Evolutionary conservation across 2,113 vertebrate genomes (phyloP).

Genomic region (Psittacus erithacus): DNA sequence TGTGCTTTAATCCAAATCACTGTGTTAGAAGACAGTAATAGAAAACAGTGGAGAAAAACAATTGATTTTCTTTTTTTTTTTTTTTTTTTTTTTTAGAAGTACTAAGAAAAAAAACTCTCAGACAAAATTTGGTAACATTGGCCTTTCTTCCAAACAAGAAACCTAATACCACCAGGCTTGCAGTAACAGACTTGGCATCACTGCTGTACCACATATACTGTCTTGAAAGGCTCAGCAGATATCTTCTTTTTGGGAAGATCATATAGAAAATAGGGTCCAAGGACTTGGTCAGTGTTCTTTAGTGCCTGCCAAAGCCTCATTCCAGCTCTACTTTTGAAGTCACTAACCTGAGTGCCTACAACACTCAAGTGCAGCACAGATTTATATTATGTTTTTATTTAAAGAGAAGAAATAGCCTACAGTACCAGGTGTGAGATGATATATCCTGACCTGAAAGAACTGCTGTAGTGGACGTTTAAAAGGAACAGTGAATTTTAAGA

Average conservation of each 20-base stretch:
- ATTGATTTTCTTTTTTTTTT: neutral
- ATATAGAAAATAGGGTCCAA: slow-evolving; percentile 24
- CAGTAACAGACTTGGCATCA: slow-evolving; percentile 18
- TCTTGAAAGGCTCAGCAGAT: slow-evolving; percentile 1
- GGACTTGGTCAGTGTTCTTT: slow-evolving; percentile 5
- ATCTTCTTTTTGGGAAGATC: slow-evolving; percentile 26
- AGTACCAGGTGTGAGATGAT: slow-evolving; percentile 8
- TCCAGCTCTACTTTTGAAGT: slow-evolving; percentile 41
- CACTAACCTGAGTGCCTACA: slow-evolving; percentile 33
- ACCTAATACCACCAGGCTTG: neutral
- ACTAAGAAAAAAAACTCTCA: neutral
- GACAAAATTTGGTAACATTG: neutral
- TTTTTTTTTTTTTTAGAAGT: neutral
- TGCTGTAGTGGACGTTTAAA: slow-evolving; percentile 48
- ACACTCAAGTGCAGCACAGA: slow-evolving; percentile 33
- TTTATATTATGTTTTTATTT: slow-evolving; percentile 68
- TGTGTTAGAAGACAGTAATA: neutral
- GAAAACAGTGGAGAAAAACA: neutral
- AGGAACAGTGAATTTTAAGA: slow-evolving; percentile 44
- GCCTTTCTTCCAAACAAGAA: neutral
- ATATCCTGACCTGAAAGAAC: slow-evolving; percentile 38
- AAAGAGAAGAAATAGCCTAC: slow-evolving; percentile 50
- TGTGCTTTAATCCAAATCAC: neutral
- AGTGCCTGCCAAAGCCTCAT: slow-evolving; percentile 28
- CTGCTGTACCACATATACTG: neutral